A percentile compares a stretch with the other conserved stretches of the same genome.
Conservation (phyloP, 2,888 invertebrate species). For the Laothoe populi region DNA sequence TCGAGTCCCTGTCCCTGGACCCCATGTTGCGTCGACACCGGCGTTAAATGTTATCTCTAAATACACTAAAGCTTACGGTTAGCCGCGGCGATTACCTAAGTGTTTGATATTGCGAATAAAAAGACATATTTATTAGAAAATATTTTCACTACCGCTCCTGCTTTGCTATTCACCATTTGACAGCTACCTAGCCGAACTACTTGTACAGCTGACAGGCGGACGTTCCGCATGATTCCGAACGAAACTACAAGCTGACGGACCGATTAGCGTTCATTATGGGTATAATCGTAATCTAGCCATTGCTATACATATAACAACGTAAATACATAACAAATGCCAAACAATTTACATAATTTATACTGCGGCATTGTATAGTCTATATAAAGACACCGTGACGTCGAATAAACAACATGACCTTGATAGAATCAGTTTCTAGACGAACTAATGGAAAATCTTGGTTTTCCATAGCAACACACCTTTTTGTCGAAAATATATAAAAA, state of each 20-base stretch:
- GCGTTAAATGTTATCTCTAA: slow-evolving; percentile 47
- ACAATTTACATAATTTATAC: neutral
- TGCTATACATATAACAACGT: no score
- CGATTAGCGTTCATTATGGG: neutral
- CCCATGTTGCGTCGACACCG: slow-evolving; percentile 79
- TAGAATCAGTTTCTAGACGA: slow-evolving; percentile 27
- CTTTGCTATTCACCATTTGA: slow-evolving; percentile 68
- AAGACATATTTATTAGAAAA: slow-evolving; percentile 77
- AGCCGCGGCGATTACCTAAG: slow-evolving; percentile 69
- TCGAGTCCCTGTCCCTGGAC: slow-evolving; percentile 88
- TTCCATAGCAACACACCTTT: neutral
- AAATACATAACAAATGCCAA: neutral
- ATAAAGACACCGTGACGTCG: neutral
- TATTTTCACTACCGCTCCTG: slow-evolving; percentile 75
- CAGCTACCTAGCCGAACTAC: slow-evolving; percentile 54
- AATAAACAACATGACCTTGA: slow-evolving; percentile 25
- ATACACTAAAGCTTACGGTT: slow-evolving; percentile 57
- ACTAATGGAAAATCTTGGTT: slow-evolving; percentile 10
- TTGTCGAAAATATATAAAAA: neutral
- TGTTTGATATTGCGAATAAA: slow-evolving; percentile 69
- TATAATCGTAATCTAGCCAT: neutral
- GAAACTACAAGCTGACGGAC: slow-evolving; percentile 34
- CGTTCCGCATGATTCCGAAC: slow-evolving; percentile 53
- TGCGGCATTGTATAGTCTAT: neutral
- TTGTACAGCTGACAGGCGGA: slow-evolving; percentile 63